These are phyloP conservation scores for Microcebus lehilahytsara DNA, from an alignment of 2,113 vertebrate genomes.

Conservation along the genomic window DNA sequence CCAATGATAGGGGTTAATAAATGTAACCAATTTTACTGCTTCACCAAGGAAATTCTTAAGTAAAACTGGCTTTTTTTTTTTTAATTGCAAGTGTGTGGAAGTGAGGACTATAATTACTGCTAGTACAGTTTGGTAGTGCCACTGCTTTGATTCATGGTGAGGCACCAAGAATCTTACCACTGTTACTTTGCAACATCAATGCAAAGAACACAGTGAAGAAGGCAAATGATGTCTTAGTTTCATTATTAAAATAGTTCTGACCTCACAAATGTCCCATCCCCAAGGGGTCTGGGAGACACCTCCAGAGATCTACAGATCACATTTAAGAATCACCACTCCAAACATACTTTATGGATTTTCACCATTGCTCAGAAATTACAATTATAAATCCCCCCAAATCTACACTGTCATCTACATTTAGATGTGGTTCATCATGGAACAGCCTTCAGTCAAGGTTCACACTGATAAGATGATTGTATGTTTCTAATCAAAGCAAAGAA, in stretches of 20 bases:
- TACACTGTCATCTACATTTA: not conserved
- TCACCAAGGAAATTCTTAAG: not conserved
- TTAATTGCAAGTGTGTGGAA: not conserved
- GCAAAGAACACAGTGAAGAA: not conserved
- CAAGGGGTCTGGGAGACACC: not conserved
- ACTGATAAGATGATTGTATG: not conserved
- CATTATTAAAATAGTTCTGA: not conserved
- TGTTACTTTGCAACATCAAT: not conserved
- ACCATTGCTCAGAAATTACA: conserved; percentile 1
- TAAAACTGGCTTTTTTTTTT: not conserved
- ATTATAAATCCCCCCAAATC: not conserved
- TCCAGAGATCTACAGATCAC: not conserved
- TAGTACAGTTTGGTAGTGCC: not conserved
- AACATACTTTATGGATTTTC: not conserved
- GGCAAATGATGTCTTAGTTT: not conserved
- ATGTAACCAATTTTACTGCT: not conserved
- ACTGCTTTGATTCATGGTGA: not conserved
- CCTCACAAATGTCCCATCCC: not conserved
- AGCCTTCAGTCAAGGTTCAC: not conserved
- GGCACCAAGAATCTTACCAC: not conserved
- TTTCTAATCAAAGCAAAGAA: not conserved
- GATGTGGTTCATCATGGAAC: not conserved
- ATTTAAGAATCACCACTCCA: not conserved
- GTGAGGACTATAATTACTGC: not conserved
- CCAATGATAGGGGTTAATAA: not conserved